Evolutionary conservation across 2,888 invertebrate species (phyloP).

Genomic region (Tolmerus cingulatus): DNA sequence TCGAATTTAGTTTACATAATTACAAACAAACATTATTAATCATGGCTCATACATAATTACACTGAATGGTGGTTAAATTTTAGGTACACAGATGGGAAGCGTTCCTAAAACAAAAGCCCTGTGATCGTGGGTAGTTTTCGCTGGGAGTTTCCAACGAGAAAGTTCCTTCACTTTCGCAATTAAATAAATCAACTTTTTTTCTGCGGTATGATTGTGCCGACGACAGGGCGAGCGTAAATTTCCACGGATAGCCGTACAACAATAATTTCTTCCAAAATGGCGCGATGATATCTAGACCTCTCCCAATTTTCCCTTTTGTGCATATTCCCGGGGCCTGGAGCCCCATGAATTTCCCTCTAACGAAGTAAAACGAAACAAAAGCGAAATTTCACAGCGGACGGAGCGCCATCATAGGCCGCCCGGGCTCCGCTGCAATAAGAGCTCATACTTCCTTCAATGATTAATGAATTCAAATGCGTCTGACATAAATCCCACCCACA

Average conservation of each 20-base stretch:
- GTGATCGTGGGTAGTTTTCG: not conserved
- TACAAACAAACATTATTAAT: not conserved
- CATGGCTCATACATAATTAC: not conserved
- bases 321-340: not conserved
- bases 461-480: slow-evolving; percentile 42
- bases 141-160: not conserved
- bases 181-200: not conserved
- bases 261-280: slow-evolving; percentile 10
- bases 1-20: not conserved
- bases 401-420: not conserved
- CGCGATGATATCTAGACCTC: slow-evolving; percentile 1
- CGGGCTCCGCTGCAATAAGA: slow-evolving; percentile 19
- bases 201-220: not conserved
- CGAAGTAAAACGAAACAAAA: slow-evolving; percentile 30
- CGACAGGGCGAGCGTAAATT: not conserved
- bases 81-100: not conserved
- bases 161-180: not conserved
- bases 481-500: slow-evolving; percentile 45
- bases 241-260: not conserved
- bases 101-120: not conserved
- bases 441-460: slow-evolving; percentile 44
- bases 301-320: not conserved
- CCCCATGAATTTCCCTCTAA: slow-evolving; percentile 6
- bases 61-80: not conserved
- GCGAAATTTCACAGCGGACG: slow-evolving; percentile 9